phyloP scores from a whole-genome alignment of 2,888 invertebrate species.

The Iphiclides podalirius region DNA sequence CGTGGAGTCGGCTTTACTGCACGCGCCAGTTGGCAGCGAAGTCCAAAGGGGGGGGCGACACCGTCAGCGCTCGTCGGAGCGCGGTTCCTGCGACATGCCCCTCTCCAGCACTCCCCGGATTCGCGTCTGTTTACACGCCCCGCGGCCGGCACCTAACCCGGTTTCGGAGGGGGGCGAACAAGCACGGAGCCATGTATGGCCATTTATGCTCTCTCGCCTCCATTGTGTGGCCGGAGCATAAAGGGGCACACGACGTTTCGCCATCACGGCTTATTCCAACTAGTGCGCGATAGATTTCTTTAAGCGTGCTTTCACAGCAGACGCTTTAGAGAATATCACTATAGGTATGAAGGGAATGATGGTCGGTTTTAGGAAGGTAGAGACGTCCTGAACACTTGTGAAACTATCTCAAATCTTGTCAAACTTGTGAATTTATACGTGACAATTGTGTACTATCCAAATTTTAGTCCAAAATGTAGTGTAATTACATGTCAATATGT shows the following conservation, averaged over 20 bases:
- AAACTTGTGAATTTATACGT: too few species aligned
- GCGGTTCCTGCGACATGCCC: constrained; percentile 65
- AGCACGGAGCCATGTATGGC: constrained; percentile 10
- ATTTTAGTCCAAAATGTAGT: too few species aligned
- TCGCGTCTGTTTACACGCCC: constrained; percentile 26
- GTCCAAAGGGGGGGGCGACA: constrained; percentile 58
- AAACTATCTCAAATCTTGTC: too few species aligned
- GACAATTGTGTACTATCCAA: too few species aligned
- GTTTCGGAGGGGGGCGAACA: neutral
- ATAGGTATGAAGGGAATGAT: too few species aligned
- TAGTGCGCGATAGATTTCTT: too few species aligned
- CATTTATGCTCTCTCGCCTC: constrained; percentile 13
- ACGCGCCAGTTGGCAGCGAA: constrained; percentile 66
- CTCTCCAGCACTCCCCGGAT: constrained; percentile 30
- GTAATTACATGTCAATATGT: too few species aligned
- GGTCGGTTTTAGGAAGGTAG: too few species aligned
- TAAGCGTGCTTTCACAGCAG: too few species aligned
- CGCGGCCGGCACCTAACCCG: constrained; percentile 18
- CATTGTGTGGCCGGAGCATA: constrained; percentile 18
- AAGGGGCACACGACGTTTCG: constrained; percentile 2
- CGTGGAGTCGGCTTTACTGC: too few species aligned
- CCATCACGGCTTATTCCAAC: neutral
- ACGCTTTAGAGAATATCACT: too few species aligned
- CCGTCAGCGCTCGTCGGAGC: constrained; percentile 64
- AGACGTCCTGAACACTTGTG: too few species aligned